A percentile compares a stretch with the other conserved stretches of the same genome.
Evolutionary conservation across 2,797 vertebrate genomes (phyloP).

Genomic region (Diglossa cyanea): DNA sequence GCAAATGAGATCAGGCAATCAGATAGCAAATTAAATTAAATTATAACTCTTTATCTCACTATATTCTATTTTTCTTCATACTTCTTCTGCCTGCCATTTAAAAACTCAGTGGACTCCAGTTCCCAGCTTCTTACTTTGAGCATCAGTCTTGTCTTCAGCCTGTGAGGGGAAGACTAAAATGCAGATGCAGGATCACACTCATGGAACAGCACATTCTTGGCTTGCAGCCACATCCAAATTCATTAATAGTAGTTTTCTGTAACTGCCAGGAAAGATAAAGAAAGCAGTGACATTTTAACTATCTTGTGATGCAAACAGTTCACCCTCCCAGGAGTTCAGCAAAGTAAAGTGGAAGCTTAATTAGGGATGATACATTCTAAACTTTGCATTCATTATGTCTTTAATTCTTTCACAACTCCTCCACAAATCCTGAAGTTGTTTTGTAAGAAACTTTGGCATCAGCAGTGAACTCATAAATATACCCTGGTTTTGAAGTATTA

Average conservation of each 20-base stretch:
- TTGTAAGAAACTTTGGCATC: neutral
- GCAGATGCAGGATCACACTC: neutral
- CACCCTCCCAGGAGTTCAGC: neutral
- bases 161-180: neutral
- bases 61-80: neutral
- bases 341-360: neutral
- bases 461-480: neutral
- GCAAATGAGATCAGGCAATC: neutral
- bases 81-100: neutral
- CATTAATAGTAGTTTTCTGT: slow-evolving; percentile 2
- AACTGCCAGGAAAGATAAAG: slow-evolving; percentile 11
- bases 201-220: neutral
- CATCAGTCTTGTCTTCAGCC: neutral
- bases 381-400: neutral
- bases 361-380: neutral
- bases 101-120: neutral
- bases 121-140: neutral
- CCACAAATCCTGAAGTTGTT: neutral
- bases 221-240: neutral
- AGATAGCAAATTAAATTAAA: neutral
- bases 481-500: neutral
- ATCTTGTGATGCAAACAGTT: neutral
- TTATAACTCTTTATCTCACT: neutral
- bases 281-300: slow-evolving; percentile 19
- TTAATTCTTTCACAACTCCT: neutral